Base-by-base conservation (phyloP, 2,888 invertebrate genomes). In the Heliconius cydno region DNA sequence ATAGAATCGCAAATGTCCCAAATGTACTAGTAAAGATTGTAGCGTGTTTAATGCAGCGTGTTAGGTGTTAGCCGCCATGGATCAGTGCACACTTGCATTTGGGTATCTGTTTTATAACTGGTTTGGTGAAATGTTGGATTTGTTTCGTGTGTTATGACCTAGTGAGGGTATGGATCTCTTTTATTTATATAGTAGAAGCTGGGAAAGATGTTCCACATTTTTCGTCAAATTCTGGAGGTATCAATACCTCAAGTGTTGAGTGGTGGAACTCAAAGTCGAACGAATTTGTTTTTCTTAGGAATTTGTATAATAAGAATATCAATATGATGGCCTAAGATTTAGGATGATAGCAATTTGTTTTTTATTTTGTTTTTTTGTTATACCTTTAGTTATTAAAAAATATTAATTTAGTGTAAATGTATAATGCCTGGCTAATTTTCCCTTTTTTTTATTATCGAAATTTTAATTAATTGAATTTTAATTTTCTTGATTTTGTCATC, bases 1-100 rank as follows among this genome's bases (percentile, higher is more conserved):
- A 84, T 84, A 84, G 84, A 86, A 86, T 87, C 85, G 84, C 85
- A 86, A 85, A 86, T 85, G 86, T 85, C 85, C 85, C 81, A 85
- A 87, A 86, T 84, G 86, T 81, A 83, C 82, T 82, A 84, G 85
- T 86, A 86, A 87, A 86, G 86, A 86, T 84, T 77, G 82, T 82
- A 81, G 80, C 82, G 79, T 81, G 84, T 83, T 86, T 86, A 86
- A 86, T 86, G 86, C 85, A 85, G 84, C 86, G 85, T 85, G 83
- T 80, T 83, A 81, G 71, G 82, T 79, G 82, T 81, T 83, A 79
- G 82, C 80, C 82, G 83, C 77, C 83, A 83, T 85, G 86, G 85
- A 84, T 85, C 85, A 85, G 82, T 86, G 86, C 83, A 83, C 83
- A 74, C 81, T 78, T 80, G 79, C 80, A 79, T 78, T 72, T 71